These are phyloP conservation scores for Bujurquina vittata DNA, from an alignment of 2,113 vertebrate genomes.

Conservation along the genomic window DNA sequence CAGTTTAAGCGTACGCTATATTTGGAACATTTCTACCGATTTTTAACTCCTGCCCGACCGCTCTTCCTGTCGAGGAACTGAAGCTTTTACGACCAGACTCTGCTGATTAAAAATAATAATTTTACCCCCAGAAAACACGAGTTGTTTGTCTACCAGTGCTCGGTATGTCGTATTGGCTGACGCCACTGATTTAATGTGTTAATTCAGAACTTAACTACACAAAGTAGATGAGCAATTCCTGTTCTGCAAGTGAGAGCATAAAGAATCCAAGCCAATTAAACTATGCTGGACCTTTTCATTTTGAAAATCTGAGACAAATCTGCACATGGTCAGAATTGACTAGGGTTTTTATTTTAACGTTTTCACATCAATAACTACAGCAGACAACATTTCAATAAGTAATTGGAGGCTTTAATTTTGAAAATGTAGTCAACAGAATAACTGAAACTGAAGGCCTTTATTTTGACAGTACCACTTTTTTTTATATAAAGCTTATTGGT, in stretches of 20 bases:
- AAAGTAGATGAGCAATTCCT: background rate
- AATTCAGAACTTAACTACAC: background rate
- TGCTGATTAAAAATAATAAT: background rate
- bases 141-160: background rate
- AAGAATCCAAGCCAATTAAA: background rate
- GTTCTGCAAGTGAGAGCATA: background rate
- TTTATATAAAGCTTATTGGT: background rate
- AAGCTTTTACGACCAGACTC: background rate
- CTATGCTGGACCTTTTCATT: background rate
- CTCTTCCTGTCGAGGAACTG: background rate
- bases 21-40: background rate
- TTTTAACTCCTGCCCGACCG: background rate
- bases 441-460: background rate
- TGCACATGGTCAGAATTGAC: no score
- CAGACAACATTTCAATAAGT: background rate
- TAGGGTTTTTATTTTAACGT: background rate
- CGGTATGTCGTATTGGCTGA: no score
- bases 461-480: background rate
- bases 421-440: background rate
- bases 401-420: background rate
- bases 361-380: background rate
- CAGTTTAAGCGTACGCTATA: background rate
- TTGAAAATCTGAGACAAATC: background rate
- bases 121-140: background rate
- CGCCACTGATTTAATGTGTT: background rate